Percentiles rank a stretch among this genome's conserved stretches.
Evolutionary conservation across 1,140 invertebrate species (phyloP).

Genomic region (Yoshiicerus persimilis): DNA sequence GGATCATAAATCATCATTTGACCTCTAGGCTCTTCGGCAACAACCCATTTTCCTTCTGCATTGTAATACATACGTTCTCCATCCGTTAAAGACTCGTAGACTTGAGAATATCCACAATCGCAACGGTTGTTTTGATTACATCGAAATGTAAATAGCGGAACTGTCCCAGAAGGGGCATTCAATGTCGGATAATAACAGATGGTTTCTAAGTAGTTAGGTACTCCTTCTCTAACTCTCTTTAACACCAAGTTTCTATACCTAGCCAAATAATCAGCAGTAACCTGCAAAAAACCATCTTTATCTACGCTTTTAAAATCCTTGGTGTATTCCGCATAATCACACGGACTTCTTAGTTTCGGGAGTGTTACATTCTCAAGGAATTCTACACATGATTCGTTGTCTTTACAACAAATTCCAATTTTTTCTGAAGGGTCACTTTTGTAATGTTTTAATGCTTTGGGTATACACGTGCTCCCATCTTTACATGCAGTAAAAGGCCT

Average conservation of each 20-base stretch:
- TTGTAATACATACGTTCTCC: neutral
- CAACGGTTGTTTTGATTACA: neutral
- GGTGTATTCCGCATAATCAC: neutral
- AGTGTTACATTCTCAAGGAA: neutral
- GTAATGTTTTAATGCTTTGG: neutral
- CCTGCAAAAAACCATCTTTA: neutral
- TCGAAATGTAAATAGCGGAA: neutral
- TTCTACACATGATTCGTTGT: neutral
- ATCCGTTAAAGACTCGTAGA: neutral
- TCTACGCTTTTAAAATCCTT: neutral
- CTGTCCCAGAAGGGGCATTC: neutral
- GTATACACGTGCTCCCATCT: neutral
- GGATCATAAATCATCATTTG: neutral
- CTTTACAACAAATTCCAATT: neutral
- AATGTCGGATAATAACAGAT: neutral
- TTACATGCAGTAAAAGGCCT: neutral
- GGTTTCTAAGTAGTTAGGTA: neutral
- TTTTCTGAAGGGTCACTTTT: neutral
- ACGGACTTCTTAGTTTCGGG: neutral
- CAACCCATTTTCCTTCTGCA: neutral
- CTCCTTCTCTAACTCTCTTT: neutral
- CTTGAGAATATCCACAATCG: neutral
- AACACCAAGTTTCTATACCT: neutral
- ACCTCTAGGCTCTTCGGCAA: neutral
- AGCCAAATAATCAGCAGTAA: too few relatives aligned